A percentile compares a stretch with the other conserved stretches of the same genome.
Evolutionary conservation across 2,888 invertebrate species (phyloP).

Genomic region (Drosophila testacea): DNA sequence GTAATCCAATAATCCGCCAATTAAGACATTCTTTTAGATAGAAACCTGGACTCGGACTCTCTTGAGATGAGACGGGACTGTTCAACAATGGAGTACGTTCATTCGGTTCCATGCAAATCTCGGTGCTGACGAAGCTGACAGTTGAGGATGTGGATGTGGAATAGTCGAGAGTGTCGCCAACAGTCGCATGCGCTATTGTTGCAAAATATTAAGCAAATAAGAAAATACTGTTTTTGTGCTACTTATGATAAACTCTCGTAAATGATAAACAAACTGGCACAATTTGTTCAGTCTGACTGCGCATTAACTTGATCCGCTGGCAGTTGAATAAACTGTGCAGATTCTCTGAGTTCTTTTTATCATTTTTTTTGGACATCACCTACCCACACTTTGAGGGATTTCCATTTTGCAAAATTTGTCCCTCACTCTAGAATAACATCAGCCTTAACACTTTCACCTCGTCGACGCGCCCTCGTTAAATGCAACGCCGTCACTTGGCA

Average conservation of each 20-base stretch:
- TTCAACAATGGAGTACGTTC: constrained; percentile 33
- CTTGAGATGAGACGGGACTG: constrained; percentile 29
- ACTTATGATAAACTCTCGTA: constrained; percentile 49
- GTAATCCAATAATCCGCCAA: constrained; percentile 68
- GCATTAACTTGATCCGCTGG: constrained; percentile 6
- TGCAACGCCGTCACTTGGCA: constrained; percentile 18
- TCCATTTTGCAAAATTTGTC: constrained; percentile 34
- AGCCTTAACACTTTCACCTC: constrained; percentile 20
- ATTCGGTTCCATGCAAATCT: constrained; percentile 23
- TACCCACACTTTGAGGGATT: constrained; percentile 37
- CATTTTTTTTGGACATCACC: constrained; percentile 24
- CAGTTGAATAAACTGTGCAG: constrained; percentile 11
- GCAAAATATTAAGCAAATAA: constrained; percentile 58
- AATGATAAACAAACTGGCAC: constrained; percentile 39
- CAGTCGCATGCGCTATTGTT: constrained; percentile 45
- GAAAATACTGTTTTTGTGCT: constrained; percentile 30
- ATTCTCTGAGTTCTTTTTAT: neutral
- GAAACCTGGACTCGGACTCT: constrained; percentile 3
- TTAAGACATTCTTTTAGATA: constrained; percentile 62
- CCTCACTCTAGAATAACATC: neutral
- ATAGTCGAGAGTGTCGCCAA: constrained; percentile 1
- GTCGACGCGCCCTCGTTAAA: neutral
- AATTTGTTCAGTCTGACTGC: constrained; percentile 28
- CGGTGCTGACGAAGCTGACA: neutral
- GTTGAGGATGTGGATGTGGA: constrained; percentile 9